Base-by-base conservation (phyloP, 2,113 vertebrate genomes). In the Amphiprion ocellaris region DNA sequence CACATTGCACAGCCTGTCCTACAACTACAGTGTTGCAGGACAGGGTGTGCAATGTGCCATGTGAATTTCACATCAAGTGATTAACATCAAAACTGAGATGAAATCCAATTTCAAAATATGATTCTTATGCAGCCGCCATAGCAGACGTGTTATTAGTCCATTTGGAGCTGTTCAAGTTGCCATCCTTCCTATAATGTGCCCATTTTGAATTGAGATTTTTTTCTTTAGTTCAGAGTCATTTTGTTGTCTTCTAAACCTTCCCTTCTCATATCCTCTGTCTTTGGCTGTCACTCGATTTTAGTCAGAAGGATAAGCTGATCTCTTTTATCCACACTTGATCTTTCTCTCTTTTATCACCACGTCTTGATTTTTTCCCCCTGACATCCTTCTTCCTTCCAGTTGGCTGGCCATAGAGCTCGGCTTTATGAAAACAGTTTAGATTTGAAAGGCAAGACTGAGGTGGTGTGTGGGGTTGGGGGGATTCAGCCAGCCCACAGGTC, bases 321-420 rank as follows among this genome's bases (percentile, higher is more conserved):
- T 90, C 83, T 92, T 92, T 93, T 85, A 93, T 93, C 90, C 86
- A 77, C 85, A 91, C 91, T 93, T 93, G 91, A 92, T 90, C 88
- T 90, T 89, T 87, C 86, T 85, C 79, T 82, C 90, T 88, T 91
- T 90, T 83, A 91, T 93, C 89, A 70, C 83, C 49, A 52, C 50
- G 55, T 84, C 86, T 89, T 88, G 67, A 85, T 84, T 69, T 66
- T 10, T 74, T 0, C 59, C 65, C 79, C 47, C 63, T 54, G 67
- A 84, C 87, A 82, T 77, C 81, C 62, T 12, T 65, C 62, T 84
- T 73, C 81, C 89, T 90, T 87, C 79, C 86, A 89, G 73, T 76
- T 65, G 49, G 86, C 85, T 77, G 74, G 74, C 74, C 71, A 39
- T 74, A 44, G 72, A 80, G 74, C 70, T 81, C 39, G 28, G 76